These are phyloP conservation scores for Scaptomyza flava DNA, from an alignment of 2,888 invertebrate genomes.

Conservation along the genomic window DNA sequence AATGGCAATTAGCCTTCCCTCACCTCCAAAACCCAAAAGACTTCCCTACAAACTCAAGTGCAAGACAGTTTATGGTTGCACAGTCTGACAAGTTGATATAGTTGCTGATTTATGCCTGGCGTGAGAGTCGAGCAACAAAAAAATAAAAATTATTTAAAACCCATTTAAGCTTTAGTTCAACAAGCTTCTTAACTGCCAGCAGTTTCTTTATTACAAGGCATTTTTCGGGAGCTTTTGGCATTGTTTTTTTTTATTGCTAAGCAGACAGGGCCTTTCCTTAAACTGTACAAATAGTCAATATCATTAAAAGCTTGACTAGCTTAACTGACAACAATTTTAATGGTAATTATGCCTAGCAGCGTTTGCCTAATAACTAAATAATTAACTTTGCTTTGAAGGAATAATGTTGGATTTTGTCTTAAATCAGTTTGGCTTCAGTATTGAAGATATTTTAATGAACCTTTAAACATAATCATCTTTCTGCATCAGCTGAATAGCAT, in stretches of 20 bases:
- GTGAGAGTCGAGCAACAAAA: slow-evolving; percentile 61
- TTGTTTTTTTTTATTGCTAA: slow-evolving; percentile 13
- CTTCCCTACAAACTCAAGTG: slow-evolving; percentile 45
- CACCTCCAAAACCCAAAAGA: slow-evolving; percentile 1
- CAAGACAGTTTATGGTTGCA: slow-evolving; percentile 58
- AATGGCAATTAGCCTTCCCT: slow-evolving; percentile 49
- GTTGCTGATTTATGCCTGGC: slow-evolving; percentile 63
- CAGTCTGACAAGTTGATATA: slow-evolving; percentile 25
- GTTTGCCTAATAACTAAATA: neutral
- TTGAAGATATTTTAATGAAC: too few species aligned
- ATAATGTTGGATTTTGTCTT: neutral
- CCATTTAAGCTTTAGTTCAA: slow-evolving; percentile 54
- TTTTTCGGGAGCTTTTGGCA: slow-evolving; percentile 43
- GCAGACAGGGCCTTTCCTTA: slow-evolving; percentile 38
- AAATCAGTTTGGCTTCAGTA: too few species aligned
- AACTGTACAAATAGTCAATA: slow-evolving; percentile 9
- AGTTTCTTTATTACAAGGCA: slow-evolving; percentile 7
- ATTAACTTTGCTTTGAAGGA: neutral
- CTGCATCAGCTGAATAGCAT: too few species aligned
- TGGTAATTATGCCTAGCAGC: neutral
- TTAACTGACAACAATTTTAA: slow-evolving; percentile 2
- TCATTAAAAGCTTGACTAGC: neutral
- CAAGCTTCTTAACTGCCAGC: slow-evolving; percentile 56
- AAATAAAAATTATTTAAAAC: slow-evolving; percentile 14
- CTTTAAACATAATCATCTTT: too few species aligned